Percentiles rank a stretch among this genome's conserved stretches.
phyloP scores from a whole-genome alignment of 2,888 invertebrate species.

The Tolmerus cingulatus region DNA sequence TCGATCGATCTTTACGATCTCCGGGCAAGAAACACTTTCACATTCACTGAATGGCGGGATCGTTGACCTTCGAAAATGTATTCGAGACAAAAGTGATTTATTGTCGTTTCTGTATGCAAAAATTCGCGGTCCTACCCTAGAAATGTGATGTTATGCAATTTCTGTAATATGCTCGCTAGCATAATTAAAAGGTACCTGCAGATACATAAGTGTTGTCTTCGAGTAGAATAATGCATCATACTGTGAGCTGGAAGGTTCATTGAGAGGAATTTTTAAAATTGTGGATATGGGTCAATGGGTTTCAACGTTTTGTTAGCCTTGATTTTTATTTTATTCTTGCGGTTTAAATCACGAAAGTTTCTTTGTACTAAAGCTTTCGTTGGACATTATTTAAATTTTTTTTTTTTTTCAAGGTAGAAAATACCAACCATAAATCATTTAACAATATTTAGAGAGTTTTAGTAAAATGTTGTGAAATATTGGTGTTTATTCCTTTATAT shows the following conservation, averaged over 20 bases:
- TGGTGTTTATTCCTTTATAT: no score
- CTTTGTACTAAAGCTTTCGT: background rate
- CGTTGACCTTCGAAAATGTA: background rate
- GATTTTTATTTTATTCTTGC: background rate
- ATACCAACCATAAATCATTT: background rate
- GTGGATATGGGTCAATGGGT: background rate
- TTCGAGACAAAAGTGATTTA: background rate
- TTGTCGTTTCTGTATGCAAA: background rate
- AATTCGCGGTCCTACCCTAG: background rate
- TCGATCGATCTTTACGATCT: background rate
- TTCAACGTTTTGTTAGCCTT: background rate
- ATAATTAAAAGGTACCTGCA: background rate
- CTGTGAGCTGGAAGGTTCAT: background rate
- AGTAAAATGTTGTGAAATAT: no score
- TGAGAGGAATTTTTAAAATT: background rate
- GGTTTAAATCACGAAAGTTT: background rate
- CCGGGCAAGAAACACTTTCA: background rate
- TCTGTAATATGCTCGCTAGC: background rate
- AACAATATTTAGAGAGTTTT: background rate
- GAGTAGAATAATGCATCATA: background rate
- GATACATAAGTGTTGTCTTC: background rate
- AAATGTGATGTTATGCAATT: background rate
- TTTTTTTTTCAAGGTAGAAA: background rate
- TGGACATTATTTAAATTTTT: background rate
- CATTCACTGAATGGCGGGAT: background rate